Percentiles rank a stretch among this genome's conserved stretches.
Evolutionary conservation across 2,888 invertebrate genomes (phyloP).

Genomic region (Thecophora atra): DNA sequence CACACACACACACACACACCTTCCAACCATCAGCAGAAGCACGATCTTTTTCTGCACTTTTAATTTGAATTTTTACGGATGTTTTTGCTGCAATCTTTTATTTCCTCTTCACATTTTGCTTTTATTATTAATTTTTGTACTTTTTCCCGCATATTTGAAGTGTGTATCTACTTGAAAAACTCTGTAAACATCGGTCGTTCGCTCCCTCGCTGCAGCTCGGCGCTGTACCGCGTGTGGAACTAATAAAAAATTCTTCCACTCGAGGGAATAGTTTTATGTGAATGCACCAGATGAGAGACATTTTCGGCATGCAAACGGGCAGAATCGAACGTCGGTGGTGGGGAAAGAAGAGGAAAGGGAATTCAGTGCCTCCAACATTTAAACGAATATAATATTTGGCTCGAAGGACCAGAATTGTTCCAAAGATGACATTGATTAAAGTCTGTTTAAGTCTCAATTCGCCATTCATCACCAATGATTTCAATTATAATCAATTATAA

Average conservation of each 20-base stretch:
- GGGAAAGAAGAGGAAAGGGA: neutral
- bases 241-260: constrained; percentile 1
- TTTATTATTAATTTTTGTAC: neutral
- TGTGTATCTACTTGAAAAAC: constrained; percentile 2
- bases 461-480: too few species aligned
- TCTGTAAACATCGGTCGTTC: constrained; percentile 25
- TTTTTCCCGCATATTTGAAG: neutral
- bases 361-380: neutral
- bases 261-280: constrained; percentile 25
- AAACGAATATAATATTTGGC: neutral
- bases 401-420: too few species aligned
- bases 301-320: too few species aligned
- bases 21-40: neutral
- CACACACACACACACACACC: neutral
- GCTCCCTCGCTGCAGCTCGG: constrained; percentile 12
- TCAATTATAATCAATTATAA: too few species aligned
- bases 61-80: neutral
- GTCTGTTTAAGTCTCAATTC: too few species aligned
- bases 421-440: too few species aligned
- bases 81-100: neutral
- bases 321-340: neutral
- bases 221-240: constrained; percentile 5
- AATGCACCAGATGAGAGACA: too few species aligned
- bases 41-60: neutral
- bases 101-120: neutral